phyloP scores from a whole-genome alignment of 2,797 vertebrate genomes.

The Microtus californicus region DNA sequence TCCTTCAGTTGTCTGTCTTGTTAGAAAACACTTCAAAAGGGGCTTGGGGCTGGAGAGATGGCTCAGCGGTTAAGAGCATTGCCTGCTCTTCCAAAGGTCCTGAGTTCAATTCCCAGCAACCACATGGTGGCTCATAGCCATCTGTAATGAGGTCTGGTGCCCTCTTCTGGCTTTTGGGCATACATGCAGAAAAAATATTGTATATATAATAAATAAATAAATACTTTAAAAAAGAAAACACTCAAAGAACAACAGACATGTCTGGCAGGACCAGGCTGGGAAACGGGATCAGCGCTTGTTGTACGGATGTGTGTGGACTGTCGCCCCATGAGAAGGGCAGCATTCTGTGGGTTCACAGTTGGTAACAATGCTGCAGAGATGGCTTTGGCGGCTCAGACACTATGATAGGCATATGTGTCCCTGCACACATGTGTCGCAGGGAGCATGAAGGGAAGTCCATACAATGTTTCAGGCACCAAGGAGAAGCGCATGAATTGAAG shows the following conservation, averaged over 20 bases:
- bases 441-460: too few species aligned
- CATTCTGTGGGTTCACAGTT: not conserved
- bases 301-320: not conserved
- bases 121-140: too few species aligned
- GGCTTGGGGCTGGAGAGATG: too few species aligned
- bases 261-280: not conserved
- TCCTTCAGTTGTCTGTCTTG: not conserved
- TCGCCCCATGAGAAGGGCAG: not conserved
- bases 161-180: too few species aligned
- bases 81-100: too few species aligned
- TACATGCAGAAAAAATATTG: too few species aligned
- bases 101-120: too few species aligned
- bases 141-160: too few species aligned
- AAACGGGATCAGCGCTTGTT: not conserved
- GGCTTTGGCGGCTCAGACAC: not conserved
- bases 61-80: too few species aligned
- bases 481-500: not conserved
- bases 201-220: too few species aligned
- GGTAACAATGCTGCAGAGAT: not conserved
- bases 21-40: not conserved
- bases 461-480: not conserved
- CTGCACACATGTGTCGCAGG: rapidly evolving
- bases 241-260: not conserved
- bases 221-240: not conserved
- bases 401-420: not conserved